Conservation (phyloP, 2,888 invertebrate species). For the Temnothorax ravouxi region DNA sequence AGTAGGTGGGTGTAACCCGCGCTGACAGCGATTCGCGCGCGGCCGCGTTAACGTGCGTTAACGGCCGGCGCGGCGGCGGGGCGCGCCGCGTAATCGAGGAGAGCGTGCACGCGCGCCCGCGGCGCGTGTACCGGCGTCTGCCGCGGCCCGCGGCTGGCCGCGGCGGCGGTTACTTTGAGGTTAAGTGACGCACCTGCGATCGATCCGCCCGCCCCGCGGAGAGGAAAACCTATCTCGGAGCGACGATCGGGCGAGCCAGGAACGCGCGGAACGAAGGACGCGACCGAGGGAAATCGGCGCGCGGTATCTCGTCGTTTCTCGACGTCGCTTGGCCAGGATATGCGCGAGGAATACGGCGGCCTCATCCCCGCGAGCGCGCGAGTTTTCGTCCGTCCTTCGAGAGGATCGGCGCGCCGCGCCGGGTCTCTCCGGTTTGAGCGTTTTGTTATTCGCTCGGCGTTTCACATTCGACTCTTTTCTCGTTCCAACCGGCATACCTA, state of each 20-base stretch:
- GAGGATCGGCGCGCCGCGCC: too few species aligned
- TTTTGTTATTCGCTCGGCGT: too few species aligned
- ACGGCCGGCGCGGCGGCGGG: neutral
- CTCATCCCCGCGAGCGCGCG: neutral
- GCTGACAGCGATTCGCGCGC: neutral
- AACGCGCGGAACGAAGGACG: too few species aligned
- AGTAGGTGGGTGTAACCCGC: slow-evolving; percentile 82
- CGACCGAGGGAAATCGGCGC: too few species aligned
- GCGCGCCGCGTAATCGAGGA: slow-evolving; percentile 27
- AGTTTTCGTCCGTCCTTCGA: neutral
- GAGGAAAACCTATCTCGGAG: neutral
- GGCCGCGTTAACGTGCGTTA: too few species aligned
- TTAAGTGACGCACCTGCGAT: slow-evolving; percentile 77
- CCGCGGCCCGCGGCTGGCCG: too few species aligned
- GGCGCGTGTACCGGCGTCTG: slow-evolving; percentile 46
- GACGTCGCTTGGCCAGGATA: neutral
- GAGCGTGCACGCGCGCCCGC: slow-evolving; percentile 64
- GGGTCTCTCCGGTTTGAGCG: too few species aligned
- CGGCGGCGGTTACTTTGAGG: slow-evolving; percentile 76
- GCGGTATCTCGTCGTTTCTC: too few species aligned
- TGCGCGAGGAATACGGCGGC: neutral
- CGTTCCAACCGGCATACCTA: neutral
- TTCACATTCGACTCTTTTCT: neutral
- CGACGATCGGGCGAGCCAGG: too few species aligned
- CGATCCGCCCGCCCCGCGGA: slow-evolving; percentile 68